phyloP scores from a whole-genome alignment of 2,888 invertebrate species.

The Drosophila anomalipes region DNA sequence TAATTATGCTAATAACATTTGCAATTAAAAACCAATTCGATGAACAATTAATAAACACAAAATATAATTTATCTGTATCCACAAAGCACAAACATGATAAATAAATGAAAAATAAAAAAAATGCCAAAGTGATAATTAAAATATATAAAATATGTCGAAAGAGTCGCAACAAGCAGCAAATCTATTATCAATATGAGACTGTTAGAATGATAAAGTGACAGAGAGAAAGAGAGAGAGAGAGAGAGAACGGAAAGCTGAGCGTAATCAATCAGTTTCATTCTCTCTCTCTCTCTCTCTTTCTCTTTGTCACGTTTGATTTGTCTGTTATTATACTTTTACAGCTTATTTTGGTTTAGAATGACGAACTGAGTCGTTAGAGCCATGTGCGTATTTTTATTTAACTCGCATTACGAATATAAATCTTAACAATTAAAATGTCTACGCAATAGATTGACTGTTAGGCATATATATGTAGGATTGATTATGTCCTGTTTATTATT shows the following conservation, averaged over 20 bases:
- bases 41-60: slow-evolving; percentile 19
- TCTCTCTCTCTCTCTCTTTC: neutral
- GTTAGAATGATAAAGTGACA: slow-evolving; percentile 7
- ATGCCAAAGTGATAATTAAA: slow-evolving; percentile 41
- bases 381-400: neutral
- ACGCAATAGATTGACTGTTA: neutral
- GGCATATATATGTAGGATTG: neutral
- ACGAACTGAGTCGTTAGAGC: neutral
- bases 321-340: slow-evolving; percentile 6
- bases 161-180: slow-evolving; percentile 13
- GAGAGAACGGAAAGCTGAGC: slow-evolving; percentile 23
- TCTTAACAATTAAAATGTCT: neutral
- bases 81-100: slow-evolving; percentile 6
- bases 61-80: slow-evolving; percentile 25
- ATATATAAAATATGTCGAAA: slow-evolving; percentile 15
- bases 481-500: too few species aligned
- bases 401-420: neutral
- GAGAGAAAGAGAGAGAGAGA: neutral
- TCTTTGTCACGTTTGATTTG: neutral
- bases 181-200: slow-evolving; percentile 21
- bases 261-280: slow-evolving; percentile 21
- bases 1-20: slow-evolving; percentile 25
- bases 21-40: slow-evolving; percentile 39
- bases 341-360: neutral
- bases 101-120: slow-evolving; percentile 4